phyloP scores from a whole-genome alignment of 2,113 vertebrate genomes.

The Nerophis ophidion region DNA sequence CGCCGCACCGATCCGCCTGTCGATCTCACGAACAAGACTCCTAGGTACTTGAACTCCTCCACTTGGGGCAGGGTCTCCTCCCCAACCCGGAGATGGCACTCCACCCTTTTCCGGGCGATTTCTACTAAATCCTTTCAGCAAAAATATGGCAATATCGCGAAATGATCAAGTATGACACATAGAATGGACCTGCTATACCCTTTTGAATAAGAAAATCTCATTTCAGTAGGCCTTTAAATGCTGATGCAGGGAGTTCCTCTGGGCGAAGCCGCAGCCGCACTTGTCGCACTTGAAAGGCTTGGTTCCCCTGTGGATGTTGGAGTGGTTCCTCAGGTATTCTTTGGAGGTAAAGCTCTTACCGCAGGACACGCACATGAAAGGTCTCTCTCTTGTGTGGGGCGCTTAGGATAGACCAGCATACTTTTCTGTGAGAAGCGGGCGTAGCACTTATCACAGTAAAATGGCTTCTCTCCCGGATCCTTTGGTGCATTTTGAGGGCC shows the following conservation, averaged over 20 bases:
- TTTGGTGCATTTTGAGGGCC: conserved; percentile 92
- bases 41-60: too few species aligned
- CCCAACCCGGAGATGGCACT: too few species aligned
- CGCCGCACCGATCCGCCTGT: too few species aligned
- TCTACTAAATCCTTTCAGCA: too few species aligned
- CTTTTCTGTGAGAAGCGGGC: conserved; percentile 96
- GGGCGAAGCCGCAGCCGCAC: conserved; percentile 88
- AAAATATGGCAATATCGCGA: too few species aligned
- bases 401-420: conserved; percentile 94
- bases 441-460: conserved; percentile 88
- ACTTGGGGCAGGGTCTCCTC: too few species aligned
- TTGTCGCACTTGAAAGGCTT: conserved; percentile 91
- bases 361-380: conserved; percentile 96
- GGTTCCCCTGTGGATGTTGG: conserved; percentile 89
- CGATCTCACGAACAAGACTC: too few species aligned
- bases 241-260: conserved; percentile 95
- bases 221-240: too few species aligned
- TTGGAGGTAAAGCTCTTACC: conserved; percentile 98
- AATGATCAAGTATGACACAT: too few species aligned
- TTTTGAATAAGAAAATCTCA: too few species aligned
- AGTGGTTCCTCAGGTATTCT: conserved; percentile 94
- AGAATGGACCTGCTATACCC: too few species aligned
- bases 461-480: conserved; percentile 95
- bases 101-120: too few species aligned
- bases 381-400: conserved; percentile 93